Conservation (phyloP, 2,888 invertebrate genomes). For the Lapara coniferarum region DNA sequence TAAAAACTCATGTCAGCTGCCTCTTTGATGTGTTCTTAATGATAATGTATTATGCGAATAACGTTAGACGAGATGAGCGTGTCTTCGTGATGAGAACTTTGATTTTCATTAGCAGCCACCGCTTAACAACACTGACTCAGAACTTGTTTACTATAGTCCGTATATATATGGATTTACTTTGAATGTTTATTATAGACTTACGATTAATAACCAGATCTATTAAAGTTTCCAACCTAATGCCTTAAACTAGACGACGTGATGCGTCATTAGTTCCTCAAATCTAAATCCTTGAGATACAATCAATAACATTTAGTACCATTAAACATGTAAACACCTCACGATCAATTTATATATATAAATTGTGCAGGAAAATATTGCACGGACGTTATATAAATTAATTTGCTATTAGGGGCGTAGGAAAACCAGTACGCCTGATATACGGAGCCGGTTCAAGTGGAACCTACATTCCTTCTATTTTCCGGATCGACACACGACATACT, state of each 20-base stretch:
- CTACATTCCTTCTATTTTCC: constrained; percentile 11
- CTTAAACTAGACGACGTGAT: too few relatives aligned
- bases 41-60: constrained; percentile 10
- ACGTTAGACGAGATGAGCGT: constrained; percentile 9
- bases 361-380: constrained; percentile 26
- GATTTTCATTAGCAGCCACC: not conserved
- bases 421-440: constrained; percentile 33
- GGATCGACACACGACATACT: not conserved
- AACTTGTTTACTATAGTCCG: not conserved
- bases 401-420: constrained; percentile 37
- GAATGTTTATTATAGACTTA: too few relatives aligned
- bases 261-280: too few relatives aligned
- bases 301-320: not conserved
- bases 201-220: not conserved
- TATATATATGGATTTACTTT: too few relatives aligned
- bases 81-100: not conserved
- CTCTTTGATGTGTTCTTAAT: constrained; percentile 15
- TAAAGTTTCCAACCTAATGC: too few relatives aligned
- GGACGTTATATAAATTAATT: constrained; percentile 25
- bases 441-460: constrained; percentile 4
- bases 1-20: constrained; percentile 8
- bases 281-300: not conserved
- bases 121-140: not conserved
- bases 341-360: constrained; percentile 14
- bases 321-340: not conserved